These are phyloP conservation scores for Lanius collurio DNA, from an alignment of 2,113 vertebrate species.

Conservation along the genomic window DNA sequence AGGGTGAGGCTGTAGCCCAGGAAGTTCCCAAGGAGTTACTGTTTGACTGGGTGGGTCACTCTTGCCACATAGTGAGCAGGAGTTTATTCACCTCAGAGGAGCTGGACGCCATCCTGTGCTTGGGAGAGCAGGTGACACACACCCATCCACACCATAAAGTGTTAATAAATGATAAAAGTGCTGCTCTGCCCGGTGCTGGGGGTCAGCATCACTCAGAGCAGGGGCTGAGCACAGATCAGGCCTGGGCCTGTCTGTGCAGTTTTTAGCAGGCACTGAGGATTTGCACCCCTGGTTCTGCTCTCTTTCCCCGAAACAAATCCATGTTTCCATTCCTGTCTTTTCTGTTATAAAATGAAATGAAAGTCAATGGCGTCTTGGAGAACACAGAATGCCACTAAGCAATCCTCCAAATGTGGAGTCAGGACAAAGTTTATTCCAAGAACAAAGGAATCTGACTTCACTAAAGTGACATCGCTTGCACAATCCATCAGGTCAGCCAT, in stretches of 20 bases:
- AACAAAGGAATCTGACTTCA: not conserved
- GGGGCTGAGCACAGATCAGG: not conserved
- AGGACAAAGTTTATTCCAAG: not conserved
- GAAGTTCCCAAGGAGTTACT: not conserved
- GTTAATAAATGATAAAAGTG: not conserved
- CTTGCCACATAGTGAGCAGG: not conserved
- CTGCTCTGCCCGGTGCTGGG: not conserved
- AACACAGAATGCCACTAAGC: not conserved
- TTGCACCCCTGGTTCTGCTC: not conserved
- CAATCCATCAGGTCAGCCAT: not conserved
- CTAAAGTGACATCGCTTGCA: not conserved
- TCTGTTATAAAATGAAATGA: not conserved
- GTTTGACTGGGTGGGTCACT: not conserved
- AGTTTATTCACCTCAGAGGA: not conserved
- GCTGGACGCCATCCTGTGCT: fast-evolving
- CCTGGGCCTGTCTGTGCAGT: not conserved
- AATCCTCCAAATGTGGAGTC: not conserved
- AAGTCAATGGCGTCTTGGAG: not conserved
- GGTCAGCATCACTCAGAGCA: not conserved
- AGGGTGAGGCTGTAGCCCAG: not conserved
- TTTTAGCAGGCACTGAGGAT: not conserved
- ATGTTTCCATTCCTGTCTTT: not conserved
- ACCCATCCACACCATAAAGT: not conserved
- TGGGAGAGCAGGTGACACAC: not conserved
- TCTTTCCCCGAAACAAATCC: not conserved